A percentile compares a stretch with the other conserved stretches of the same genome.
phyloP scores from a whole-genome alignment of 2,113 vertebrate genomes.

The Solea senegalensis region DNA sequence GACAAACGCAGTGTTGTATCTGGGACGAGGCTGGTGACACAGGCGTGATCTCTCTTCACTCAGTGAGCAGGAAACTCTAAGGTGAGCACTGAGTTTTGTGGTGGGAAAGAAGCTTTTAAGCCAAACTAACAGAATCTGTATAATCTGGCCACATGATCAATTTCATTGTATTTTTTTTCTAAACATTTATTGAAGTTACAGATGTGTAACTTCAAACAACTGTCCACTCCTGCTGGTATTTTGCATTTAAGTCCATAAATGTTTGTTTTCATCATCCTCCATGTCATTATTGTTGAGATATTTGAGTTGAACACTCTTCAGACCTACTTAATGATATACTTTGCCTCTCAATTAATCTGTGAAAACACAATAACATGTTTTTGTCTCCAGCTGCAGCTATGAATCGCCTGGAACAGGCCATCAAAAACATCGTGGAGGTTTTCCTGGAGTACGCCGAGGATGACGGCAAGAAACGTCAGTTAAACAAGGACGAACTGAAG shows the following conservation, averaged over 20 bases:
- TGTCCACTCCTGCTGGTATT: too few relatives aligned
- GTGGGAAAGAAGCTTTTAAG: not conserved
- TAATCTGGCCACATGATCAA: too few relatives aligned
- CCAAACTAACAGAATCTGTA: not conserved
- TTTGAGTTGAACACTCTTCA: not conserved
- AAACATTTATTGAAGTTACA: not conserved
- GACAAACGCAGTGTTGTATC: slow-evolving; percentile 16
- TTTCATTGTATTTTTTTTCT: too few relatives aligned
- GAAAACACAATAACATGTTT: not conserved
- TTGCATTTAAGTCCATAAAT: too few relatives aligned
- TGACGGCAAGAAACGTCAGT: slow-evolving; percentile 53
- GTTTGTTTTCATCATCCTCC: too few relatives aligned
- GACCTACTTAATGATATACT: not conserved
- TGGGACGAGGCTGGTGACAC: slow-evolving; percentile 12
- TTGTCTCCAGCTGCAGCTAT: slow-evolving; percentile 54
- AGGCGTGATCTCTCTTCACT: too few relatives aligned
- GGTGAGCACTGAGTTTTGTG: slow-evolving; percentile 50
- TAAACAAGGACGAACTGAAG: slow-evolving; percentile 66
- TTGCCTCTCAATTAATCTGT: not conserved
- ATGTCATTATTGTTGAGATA: not conserved
- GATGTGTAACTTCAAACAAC: too few relatives aligned
- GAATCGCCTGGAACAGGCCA: slow-evolving; percentile 71
- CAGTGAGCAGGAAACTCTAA: slow-evolving; percentile 5
- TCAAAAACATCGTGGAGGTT: slow-evolving; percentile 71
- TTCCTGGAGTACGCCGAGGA: slow-evolving; percentile 69